Evolutionary conservation across 2,797 vertebrate genomes (phyloP).

Genomic region (Pelodytes ibericus): DNA sequence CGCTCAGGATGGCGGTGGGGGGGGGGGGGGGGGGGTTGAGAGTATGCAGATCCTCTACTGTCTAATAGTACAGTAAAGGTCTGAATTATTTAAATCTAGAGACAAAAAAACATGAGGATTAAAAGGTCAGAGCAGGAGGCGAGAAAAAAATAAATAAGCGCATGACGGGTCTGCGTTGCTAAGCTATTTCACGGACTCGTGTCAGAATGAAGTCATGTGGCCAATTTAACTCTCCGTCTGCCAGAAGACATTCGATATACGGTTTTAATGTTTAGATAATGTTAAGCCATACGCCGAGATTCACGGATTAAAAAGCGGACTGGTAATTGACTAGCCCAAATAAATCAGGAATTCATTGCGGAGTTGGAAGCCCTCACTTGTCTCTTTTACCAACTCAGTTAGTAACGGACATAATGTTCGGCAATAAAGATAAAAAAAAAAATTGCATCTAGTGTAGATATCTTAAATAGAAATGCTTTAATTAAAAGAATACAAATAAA

Average conservation of each 20-base stretch:
- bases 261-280: too few species aligned
- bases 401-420: too few species aligned
- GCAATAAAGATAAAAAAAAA: too few species aligned
- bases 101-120: neutral
- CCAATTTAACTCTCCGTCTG: neutral
- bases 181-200: neutral
- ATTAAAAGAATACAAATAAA: too few species aligned
- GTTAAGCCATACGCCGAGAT: too few species aligned
- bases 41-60: neutral
- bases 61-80: constrained; percentile 7
- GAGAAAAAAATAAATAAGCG: neutral
- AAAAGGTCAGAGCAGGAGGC: neutral
- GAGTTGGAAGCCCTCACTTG: too few species aligned
- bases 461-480: too few species aligned
- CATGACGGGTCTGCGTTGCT: neutral
- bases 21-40: neutral
- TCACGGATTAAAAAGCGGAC: too few species aligned
- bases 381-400: too few species aligned
- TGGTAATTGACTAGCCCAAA: too few species aligned
- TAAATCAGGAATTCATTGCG: too few species aligned
- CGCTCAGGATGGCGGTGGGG: neutral
- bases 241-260: neutral
- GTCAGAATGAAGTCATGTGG: neutral
- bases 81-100: constrained; percentile 19
- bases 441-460: too few species aligned